Conservation (phyloP, 2,888 invertebrate species). For the Clunio marinus region DNA sequence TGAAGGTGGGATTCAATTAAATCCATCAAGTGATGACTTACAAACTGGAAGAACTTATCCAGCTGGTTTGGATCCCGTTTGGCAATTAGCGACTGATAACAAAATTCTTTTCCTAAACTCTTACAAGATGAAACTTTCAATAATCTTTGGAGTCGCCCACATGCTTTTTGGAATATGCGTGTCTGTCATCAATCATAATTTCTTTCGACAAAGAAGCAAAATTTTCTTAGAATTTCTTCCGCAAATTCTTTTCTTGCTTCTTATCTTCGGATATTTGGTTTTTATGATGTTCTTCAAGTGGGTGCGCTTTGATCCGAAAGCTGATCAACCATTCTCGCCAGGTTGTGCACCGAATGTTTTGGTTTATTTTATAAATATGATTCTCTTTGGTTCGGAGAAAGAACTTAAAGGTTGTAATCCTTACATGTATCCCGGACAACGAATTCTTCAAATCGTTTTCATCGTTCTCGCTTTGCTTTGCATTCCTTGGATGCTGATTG, state of each 20-base stretch:
- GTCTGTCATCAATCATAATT: slow-evolving; percentile 67
- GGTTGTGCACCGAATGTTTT: slow-evolving; percentile 85
- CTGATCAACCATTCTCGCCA: slow-evolving; percentile 45
- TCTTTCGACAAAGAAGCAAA: slow-evolving; percentile 61
- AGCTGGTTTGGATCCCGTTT: slow-evolving; percentile 69
- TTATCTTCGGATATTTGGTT: slow-evolving; percentile 81
- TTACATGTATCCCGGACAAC: slow-evolving; percentile 64
- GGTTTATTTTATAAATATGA: slow-evolving; percentile 95
- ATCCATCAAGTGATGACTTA: slow-evolving; percentile 51
- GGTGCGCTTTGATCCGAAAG: slow-evolving; percentile 60
- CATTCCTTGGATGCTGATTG: slow-evolving; percentile 83
- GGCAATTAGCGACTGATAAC: slow-evolving; percentile 65
- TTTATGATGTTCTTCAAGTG: slow-evolving; percentile 84
- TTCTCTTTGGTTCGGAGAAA: slow-evolving; percentile 66
- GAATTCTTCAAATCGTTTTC: slow-evolving; percentile 64
- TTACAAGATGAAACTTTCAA: slow-evolving; percentile 88
- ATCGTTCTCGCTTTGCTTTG: slow-evolving; percentile 72
- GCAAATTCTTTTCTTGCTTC: slow-evolving; percentile 73
- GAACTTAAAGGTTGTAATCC: slow-evolving; percentile 52
- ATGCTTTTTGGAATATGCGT: slow-evolving; percentile 87
- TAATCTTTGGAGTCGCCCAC: slow-evolving; percentile 81
- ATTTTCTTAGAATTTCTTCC: slow-evolving; percentile 78
- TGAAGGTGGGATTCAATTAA: slow-evolving; percentile 46
- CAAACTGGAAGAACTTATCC: slow-evolving; percentile 54
- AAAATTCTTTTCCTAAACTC: slow-evolving; percentile 87